A percentile compares a stretch with the other conserved stretches of the same genome.
Conservation (phyloP, 2,113 vertebrate genomes). For the Abramis brama region DNA sequence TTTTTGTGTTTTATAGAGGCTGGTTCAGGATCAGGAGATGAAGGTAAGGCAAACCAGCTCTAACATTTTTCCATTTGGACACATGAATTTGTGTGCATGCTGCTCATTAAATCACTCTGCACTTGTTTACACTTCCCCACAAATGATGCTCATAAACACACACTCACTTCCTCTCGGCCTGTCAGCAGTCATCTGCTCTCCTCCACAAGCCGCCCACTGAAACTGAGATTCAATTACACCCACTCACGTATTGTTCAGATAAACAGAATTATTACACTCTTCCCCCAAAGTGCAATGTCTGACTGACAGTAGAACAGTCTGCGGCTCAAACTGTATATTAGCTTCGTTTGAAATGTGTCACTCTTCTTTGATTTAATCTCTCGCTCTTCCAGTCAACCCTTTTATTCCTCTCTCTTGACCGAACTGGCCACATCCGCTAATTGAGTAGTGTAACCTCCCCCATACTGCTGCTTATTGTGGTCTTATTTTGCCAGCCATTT, state of each 20-base stretch:
- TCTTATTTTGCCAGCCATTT: constrained; percentile 8
- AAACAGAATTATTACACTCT: constrained; percentile 47
- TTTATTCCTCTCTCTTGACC: constrained; percentile 16
- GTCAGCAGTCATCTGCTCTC: constrained; percentile 7
- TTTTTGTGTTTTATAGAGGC: constrained; percentile 67
- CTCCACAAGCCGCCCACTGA: constrained; percentile 13
- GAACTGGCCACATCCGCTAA: not conserved
- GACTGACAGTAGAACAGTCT: constrained; percentile 44
- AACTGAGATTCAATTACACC: constrained; percentile 52
- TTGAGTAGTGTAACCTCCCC: not conserved
- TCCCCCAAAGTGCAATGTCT: constrained; percentile 26
- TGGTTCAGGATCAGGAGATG: constrained; percentile 78
- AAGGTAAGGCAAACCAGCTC: constrained; percentile 68
- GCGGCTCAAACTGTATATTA: constrained; percentile 35
- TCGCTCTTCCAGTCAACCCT: constrained; percentile 16
- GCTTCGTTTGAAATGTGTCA: constrained; percentile 46
- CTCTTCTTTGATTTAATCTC: constrained; percentile 33
- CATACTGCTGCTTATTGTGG: not conserved
- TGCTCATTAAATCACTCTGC: constrained; percentile 27
- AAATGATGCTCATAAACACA: constrained; percentile 11
- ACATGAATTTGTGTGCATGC: constrained; percentile 13
- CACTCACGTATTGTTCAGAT: constrained; percentile 45
- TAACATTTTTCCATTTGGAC: constrained; percentile 27
- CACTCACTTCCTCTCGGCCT: constrained; percentile 31
- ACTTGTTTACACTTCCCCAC: constrained; percentile 37